A percentile compares a stretch with the other conserved stretches of the same genome.
Evolutionary conservation across 2,113 vertebrate genomes (phyloP).

Genomic region (Brachypodius melanocephalos): DNA sequence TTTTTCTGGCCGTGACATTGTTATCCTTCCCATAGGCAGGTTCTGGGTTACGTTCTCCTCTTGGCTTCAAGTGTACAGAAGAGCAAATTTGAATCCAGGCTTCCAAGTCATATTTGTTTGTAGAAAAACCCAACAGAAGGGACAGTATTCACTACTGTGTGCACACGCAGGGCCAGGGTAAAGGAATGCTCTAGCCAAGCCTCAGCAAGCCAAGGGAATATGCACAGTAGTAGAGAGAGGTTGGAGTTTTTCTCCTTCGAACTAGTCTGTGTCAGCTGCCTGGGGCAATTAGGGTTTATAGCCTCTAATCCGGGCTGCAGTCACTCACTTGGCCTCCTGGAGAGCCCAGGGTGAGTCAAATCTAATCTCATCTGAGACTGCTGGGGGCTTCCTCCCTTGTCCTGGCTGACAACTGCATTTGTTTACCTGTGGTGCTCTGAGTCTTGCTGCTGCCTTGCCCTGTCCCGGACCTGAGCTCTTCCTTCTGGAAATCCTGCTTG

Average conservation of each 20-base stretch:
- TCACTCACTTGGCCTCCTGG: background rate
- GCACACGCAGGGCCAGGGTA: background rate
- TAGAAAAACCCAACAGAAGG: background rate
- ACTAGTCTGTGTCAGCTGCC: background rate
- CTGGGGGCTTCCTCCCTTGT: background rate
- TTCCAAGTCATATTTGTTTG: background rate
- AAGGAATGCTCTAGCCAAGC: background rate
- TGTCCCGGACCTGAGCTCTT: background rate
- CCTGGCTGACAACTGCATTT: background rate
- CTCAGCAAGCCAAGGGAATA: background rate
- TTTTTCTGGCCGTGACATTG: background rate
- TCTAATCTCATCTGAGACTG: background rate
- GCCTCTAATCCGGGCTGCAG: background rate
- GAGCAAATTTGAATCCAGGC: background rate
- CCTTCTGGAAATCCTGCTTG: background rate
- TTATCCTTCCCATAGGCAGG: background rate
- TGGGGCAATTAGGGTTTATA: background rate
- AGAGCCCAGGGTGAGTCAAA: background rate
- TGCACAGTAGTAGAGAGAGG: fast-evolving
- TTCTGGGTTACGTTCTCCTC: background rate
- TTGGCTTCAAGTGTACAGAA: background rate
- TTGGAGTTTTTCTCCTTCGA: background rate
- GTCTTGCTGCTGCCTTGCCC: background rate
- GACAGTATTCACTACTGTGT: background rate
- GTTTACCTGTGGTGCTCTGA: background rate